Percentiles rank a stretch among this genome's conserved stretches.
These are phyloP conservation scores for Bombus cullumanus DNA, from an alignment of 1,140 invertebrate species.

Conservation along the genomic window DNA sequence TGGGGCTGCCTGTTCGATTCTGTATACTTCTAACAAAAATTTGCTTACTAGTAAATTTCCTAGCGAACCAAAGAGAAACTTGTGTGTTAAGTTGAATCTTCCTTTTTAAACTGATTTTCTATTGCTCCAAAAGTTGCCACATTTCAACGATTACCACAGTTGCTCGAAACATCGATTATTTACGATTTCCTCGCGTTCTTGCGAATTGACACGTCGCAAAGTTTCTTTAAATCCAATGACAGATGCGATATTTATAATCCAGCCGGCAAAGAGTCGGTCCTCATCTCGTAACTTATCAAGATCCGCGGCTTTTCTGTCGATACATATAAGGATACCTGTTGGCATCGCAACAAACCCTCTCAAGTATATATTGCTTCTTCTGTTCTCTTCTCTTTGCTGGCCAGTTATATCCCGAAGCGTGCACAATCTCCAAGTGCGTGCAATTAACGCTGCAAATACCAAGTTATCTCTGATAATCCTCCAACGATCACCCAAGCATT, in stretches of 20 bases:
- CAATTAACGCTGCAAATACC: slow-evolving; percentile 43
- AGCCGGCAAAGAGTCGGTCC: not conserved
- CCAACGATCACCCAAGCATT: slow-evolving; percentile 16
- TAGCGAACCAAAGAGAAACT: not conserved
- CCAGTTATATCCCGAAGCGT: slow-evolving; percentile 19
- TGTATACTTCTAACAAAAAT: too few relatives aligned
- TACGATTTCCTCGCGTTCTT: too few relatives aligned
- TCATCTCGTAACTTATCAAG: slow-evolving; percentile 29
- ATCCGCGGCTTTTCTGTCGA: slow-evolving; percentile 43
- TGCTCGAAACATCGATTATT: too few relatives aligned
- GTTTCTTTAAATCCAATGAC: slow-evolving; percentile 8
- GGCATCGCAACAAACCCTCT: not conserved
- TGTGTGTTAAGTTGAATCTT: too few relatives aligned
- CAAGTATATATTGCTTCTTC: not conserved
- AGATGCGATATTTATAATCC: slow-evolving; percentile 24
- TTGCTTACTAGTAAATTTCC: too few relatives aligned
- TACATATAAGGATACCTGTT: slow-evolving; percentile 39
- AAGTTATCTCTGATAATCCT: slow-evolving; percentile 42
- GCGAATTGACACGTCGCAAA: slow-evolving; percentile 10
- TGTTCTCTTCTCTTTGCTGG: too few relatives aligned
- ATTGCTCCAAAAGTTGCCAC: not conserved
- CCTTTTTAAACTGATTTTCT: not conserved
- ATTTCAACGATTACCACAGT: too few relatives aligned
- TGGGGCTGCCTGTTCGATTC: too few relatives aligned
- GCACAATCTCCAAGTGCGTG: not conserved